Evolutionary conservation across 2,113 vertebrate species (phyloP).

Genomic region (Catharus minimus): DNA sequence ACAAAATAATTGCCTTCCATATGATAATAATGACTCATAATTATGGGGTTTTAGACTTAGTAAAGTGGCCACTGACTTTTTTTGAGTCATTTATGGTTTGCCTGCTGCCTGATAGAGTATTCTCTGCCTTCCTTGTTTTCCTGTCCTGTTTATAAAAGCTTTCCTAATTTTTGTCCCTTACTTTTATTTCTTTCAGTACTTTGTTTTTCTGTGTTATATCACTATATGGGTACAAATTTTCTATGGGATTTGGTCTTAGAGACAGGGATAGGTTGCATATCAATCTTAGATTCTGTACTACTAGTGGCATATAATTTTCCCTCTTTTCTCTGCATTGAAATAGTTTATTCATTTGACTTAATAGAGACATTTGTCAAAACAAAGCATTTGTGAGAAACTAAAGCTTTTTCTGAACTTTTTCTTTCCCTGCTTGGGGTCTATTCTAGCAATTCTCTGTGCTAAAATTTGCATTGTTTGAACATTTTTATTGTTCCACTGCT

Average conservation of each 20-base stretch:
- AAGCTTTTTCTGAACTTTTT: neutral
- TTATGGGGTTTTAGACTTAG: neutral
- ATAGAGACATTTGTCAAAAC: neutral
- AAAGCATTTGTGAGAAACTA: neutral
- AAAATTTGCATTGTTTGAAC: conserved; percentile 12
- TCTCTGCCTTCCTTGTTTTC: neutral
- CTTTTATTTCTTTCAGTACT: neutral
- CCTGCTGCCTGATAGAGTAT: neutral
- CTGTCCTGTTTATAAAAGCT: neutral
- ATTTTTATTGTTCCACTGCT: conserved; percentile 1
- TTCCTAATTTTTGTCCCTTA: neutral
- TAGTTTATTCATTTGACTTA: conserved; percentile 11
- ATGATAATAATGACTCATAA: neutral
- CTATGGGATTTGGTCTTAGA: neutral
- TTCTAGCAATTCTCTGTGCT: neutral
- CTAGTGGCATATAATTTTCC: neutral
- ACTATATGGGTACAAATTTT: neutral
- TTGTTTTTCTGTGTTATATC: neutral
- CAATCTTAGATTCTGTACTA: neutral
- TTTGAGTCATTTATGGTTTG: neutral
- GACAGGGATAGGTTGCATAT: neutral
- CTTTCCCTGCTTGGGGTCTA: neutral
- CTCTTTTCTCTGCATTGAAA: neutral
- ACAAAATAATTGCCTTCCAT: neutral
- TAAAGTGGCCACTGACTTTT: neutral